These are phyloP conservation scores for Melanotus villosus DNA, from an alignment of 2,888 invertebrate species.

Conservation along the genomic window DNA sequence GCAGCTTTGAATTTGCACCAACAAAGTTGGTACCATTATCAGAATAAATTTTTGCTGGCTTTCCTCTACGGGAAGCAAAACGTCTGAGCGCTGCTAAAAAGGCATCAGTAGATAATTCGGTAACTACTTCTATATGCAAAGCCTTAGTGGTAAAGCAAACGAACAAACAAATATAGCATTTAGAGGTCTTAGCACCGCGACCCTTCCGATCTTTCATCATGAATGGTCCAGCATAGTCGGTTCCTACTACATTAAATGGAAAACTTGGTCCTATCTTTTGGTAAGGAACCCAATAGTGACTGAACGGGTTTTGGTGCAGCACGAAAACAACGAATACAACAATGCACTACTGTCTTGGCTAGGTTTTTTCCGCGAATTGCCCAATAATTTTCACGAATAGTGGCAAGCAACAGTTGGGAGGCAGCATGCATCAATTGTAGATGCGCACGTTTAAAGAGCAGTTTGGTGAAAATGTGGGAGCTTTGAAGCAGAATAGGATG, in stretches of 20 bases:
- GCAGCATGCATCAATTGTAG: background rate
- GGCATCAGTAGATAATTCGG: too few species aligned
- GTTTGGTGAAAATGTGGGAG: background rate
- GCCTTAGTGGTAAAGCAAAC: background rate
- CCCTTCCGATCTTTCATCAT: slow-evolving; percentile 6
- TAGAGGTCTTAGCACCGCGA: background rate
- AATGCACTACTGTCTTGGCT: background rate
- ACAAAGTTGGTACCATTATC: too few species aligned
- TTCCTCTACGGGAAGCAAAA: too few species aligned
- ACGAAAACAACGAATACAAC: background rate
- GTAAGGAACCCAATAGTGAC: background rate
- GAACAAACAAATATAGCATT: background rate
- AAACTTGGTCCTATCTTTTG: background rate
- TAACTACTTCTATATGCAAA: background rate
- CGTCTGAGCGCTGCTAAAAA: too few species aligned
- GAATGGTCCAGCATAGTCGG: background rate
- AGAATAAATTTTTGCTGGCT: too few species aligned
- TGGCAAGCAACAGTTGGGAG: background rate
- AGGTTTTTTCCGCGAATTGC: background rate
- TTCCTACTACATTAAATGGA: background rate
- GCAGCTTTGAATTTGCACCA: too few species aligned
- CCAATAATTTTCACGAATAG: background rate
- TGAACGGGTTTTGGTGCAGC: background rate
- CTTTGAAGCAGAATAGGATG: background rate
- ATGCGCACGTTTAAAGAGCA: background rate